phyloP scores from a whole-genome alignment of 2,113 vertebrate genomes.

The Athene noctua region DNA sequence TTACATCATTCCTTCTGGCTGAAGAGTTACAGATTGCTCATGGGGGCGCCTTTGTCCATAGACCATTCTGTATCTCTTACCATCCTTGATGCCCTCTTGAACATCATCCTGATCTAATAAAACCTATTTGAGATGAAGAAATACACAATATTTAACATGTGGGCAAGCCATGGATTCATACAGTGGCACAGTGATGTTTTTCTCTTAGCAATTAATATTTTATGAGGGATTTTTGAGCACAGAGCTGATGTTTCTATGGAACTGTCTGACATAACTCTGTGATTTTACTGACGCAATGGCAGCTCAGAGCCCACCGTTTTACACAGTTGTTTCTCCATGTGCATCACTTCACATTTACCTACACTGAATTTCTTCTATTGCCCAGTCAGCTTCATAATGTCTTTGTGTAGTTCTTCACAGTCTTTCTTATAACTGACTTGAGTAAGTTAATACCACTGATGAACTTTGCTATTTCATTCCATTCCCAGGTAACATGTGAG shows the following conservation, averaged over 20 bases:
- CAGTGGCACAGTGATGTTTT: neutral
- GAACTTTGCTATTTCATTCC: neutral
- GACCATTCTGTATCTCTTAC: fast-evolving
- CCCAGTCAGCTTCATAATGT: neutral
- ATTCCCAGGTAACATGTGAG: neutral
- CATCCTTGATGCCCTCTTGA: neutral
- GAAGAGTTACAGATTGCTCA: neutral
- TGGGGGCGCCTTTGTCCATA: neutral
- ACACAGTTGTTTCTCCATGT: neutral
- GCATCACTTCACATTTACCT: neutral
- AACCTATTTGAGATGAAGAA: neutral
- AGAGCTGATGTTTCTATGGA: neutral
- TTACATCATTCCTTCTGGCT: neutral
- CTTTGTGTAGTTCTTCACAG: neutral
- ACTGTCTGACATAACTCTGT: neutral
- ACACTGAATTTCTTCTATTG: neutral
- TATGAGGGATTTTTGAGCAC: neutral
- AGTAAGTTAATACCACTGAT: neutral
- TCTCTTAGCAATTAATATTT: neutral
- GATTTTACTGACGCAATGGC: neutral
- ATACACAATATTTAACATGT: neutral
- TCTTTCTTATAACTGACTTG: neutral
- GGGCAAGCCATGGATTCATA: neutral
- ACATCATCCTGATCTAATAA: neutral
- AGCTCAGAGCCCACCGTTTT: neutral